Conservation (phyloP, 2,888 invertebrate genomes). For the Pogonocherus hispidulus region DNA sequence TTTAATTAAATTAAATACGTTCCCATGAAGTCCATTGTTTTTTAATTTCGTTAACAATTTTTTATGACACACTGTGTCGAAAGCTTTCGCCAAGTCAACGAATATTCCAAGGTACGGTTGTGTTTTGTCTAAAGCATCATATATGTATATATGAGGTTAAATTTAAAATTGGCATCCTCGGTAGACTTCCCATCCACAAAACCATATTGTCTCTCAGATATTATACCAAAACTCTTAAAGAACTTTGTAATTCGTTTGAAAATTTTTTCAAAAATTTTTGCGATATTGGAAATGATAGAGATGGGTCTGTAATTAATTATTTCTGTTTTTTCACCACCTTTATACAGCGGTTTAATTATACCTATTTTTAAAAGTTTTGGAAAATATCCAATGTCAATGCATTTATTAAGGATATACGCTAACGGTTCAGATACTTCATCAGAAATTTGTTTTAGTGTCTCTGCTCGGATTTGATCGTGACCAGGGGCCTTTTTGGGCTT, state of each 20-base stretch:
- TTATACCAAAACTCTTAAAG: background rate
- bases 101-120: no score
- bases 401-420: background rate
- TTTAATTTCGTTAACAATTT: no score
- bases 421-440: background rate
- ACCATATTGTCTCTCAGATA: background rate
- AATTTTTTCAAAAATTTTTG: background rate
- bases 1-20: conserved; percentile 4
- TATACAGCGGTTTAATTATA: background rate
- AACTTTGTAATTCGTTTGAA: background rate
- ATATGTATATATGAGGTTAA: background rate
- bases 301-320: background rate
- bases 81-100: no score
- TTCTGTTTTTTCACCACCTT: background rate
- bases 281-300: background rate
- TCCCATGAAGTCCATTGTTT: background rate
- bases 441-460: background rate
- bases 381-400: background rate
- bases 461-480: background rate
- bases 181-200: background rate
- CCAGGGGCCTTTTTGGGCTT: background rate
- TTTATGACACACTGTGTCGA: no score
- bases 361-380: conserved; percentile 1
- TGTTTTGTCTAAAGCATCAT: background rate
- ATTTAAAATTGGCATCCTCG: background rate